These are phyloP conservation scores for Nilaparvata lugens DNA, from an alignment of 1,140 invertebrate genomes.

Conservation along the genomic window DNA sequence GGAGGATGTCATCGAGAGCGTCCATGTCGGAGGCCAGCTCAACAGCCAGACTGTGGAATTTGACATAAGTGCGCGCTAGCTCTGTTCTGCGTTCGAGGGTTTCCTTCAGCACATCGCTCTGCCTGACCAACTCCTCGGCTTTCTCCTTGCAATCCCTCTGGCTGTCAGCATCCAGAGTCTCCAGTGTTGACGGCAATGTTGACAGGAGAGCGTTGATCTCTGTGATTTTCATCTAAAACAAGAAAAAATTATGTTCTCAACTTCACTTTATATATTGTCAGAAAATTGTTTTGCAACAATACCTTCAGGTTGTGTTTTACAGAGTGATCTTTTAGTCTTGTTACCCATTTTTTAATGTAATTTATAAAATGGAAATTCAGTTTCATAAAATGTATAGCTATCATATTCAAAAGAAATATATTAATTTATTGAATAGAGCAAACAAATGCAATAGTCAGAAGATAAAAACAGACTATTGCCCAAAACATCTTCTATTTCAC, in stretches of 20 bases:
- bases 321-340: too few species aligned
- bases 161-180: constrained; percentile 54
- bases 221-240: constrained; percentile 49
- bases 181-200: constrained; percentile 53
- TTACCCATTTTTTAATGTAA: too few species aligned
- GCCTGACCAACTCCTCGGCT: constrained; percentile 47
- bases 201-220: constrained; percentile 53
- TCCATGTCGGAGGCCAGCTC: constrained; percentile 57
- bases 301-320: too few species aligned
- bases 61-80: constrained; percentile 46
- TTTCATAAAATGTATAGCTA: too few species aligned
- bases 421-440: too few species aligned
- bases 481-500: too few species aligned
- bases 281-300: too few species aligned
- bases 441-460: too few species aligned
- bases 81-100: constrained; percentile 53
- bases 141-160: constrained; percentile 51
- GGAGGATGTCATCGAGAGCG: constrained; percentile 48
- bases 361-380: too few species aligned
- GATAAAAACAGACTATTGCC: too few species aligned
- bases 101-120: constrained; percentile 54
- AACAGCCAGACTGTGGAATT: constrained; percentile 61
- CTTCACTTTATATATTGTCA: background rate
- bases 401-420: too few species aligned
- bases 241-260: constrained; percentile 5